These are phyloP conservation scores for Pachymerium ferrugineum DNA, from an alignment of 2,888 invertebrate genomes.

Conservation along the genomic window DNA sequence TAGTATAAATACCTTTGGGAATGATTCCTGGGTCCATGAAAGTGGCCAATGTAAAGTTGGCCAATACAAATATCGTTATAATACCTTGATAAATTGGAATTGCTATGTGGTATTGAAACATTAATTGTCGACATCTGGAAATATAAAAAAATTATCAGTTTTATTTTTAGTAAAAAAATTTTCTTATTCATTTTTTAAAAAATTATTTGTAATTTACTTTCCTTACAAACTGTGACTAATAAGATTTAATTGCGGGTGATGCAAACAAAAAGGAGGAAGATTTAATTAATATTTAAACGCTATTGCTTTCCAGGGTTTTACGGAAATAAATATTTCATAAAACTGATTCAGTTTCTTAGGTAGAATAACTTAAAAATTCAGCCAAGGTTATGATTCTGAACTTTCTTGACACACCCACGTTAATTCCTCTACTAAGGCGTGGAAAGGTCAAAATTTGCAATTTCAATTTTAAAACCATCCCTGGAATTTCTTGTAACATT, in stretches of 20 bases:
- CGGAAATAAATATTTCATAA: too few species aligned
- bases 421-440: not conserved
- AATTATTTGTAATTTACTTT: too few species aligned
- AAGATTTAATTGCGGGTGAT: too few species aligned
- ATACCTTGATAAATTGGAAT: slow-evolving; percentile 88
- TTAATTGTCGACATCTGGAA: slow-evolving; percentile 80
- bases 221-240: too few species aligned
- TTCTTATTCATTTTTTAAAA: too few species aligned
- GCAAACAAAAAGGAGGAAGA: too few species aligned
- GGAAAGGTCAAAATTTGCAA: slow-evolving; percentile 30
- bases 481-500: too few species aligned
- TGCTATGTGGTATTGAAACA: slow-evolving; percentile 70
- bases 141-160: slow-evolving; percentile 35
- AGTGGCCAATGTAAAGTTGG: slow-evolving; percentile 97
- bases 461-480: too few species aligned
- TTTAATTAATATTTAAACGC: too few species aligned
- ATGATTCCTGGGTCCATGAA: slow-evolving; percentile 99
- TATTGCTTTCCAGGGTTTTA: too few species aligned
- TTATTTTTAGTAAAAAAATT: not conserved
- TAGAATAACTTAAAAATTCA: not conserved
- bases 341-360: too few species aligned
- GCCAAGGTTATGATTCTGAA: not conserved
- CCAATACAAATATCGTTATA: slow-evolving; percentile 92
- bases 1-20: slow-evolving; percentile 72
- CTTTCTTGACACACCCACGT: not conserved